phyloP scores from a whole-genome alignment of 2,888 invertebrate genomes.

The Spodoptera picta region DNA sequence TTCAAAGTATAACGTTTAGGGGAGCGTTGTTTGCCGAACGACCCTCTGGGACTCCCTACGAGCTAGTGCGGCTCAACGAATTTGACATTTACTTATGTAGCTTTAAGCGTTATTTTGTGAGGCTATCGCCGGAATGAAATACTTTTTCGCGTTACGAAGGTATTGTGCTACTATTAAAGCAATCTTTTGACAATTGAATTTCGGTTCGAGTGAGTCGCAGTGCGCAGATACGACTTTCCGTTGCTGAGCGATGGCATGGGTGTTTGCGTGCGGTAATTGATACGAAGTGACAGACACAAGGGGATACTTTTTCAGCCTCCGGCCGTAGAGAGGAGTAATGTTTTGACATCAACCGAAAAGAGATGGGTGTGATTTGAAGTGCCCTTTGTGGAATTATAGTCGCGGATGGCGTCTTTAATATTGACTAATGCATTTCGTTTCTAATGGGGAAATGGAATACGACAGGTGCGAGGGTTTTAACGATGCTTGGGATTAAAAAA shows the following conservation, averaged over 20 bases:
- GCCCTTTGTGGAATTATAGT: slow-evolving; percentile 89
- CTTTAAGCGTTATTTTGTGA: slow-evolving; percentile 73
- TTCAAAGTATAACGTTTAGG: slow-evolving; percentile 89
- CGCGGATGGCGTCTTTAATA: slow-evolving; percentile 87
- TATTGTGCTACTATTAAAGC: slow-evolving; percentile 82
- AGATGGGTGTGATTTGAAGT: slow-evolving; percentile 89
- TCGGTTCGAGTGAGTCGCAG: slow-evolving; percentile 78
- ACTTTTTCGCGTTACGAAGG: slow-evolving; percentile 73
- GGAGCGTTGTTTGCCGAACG: slow-evolving; percentile 86
- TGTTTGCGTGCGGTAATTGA: slow-evolving; percentile 89
- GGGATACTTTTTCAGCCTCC: slow-evolving; percentile 83
- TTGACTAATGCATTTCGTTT: slow-evolving; percentile 87
- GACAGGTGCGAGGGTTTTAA: slow-evolving; percentile 84
- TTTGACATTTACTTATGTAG: slow-evolving; percentile 71
- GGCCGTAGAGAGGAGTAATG: slow-evolving; percentile 80
- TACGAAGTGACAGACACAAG: slow-evolving; percentile 87
- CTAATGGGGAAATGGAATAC: slow-evolving; percentile 82
- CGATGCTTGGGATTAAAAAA: slow-evolving; percentile 66
- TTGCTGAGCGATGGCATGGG: slow-evolving; percentile 69
- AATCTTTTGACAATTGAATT: slow-evolving; percentile 88
- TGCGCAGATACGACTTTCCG: slow-evolving; percentile 81
- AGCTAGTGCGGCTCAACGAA: slow-evolving; percentile 62
- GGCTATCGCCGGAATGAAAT: slow-evolving; percentile 63
- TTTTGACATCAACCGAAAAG: slow-evolving; percentile 87
- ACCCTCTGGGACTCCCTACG: slow-evolving; percentile 79